Percentiles rank a stretch among this genome's conserved stretches.
Conservation (phyloP, 2,888 invertebrate species). For the Parnassius orleans region DNA sequence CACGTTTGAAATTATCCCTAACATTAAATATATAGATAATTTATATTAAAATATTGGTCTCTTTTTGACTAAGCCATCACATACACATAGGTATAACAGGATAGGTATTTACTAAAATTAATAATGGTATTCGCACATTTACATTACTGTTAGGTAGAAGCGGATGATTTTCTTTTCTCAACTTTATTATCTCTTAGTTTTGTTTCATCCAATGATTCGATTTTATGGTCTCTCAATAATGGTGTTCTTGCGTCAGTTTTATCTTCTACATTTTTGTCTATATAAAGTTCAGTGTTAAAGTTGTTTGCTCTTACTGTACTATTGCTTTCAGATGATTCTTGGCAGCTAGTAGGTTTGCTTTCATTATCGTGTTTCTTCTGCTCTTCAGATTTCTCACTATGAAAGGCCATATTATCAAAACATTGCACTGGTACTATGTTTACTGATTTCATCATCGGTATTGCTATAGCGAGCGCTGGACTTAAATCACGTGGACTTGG, state of each 20-base stretch:
- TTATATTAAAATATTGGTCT: slow-evolving; percentile 24
- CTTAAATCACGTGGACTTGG: slow-evolving; percentile 85
- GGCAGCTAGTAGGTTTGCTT: slow-evolving; percentile 57
- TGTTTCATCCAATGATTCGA: slow-evolving; percentile 72
- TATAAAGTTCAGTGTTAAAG: slow-evolving; percentile 64
- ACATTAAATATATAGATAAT: slow-evolving; percentile 11
- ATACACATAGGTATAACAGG: not conserved
- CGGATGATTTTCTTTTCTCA: slow-evolving; percentile 74
- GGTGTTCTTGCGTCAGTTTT: slow-evolving; percentile 72
- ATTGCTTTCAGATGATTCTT: slow-evolving; percentile 62
- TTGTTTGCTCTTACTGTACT: slow-evolving; percentile 63
- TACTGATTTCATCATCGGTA: slow-evolving; percentile 82
- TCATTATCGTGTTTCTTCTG: slow-evolving; percentile 42
- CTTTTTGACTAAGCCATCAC: slow-evolving; percentile 12
- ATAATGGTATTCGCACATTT: not conserved
- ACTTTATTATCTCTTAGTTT: slow-evolving; percentile 68
- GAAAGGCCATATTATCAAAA: slow-evolving; percentile 76
- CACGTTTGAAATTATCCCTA: slow-evolving; percentile 13
- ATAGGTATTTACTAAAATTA: not conserved
- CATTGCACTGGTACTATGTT: slow-evolving; percentile 74
- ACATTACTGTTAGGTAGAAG: slow-evolving; percentile 60
- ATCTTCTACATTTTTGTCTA: slow-evolving; percentile 59
- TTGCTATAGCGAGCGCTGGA: slow-evolving; percentile 82
- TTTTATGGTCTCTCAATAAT: slow-evolving; percentile 69
- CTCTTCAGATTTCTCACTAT: slow-evolving; percentile 56